Evolutionary conservation across 2,888 invertebrate genomes (phyloP).

Genomic region (Octonoba sinensis): DNA sequence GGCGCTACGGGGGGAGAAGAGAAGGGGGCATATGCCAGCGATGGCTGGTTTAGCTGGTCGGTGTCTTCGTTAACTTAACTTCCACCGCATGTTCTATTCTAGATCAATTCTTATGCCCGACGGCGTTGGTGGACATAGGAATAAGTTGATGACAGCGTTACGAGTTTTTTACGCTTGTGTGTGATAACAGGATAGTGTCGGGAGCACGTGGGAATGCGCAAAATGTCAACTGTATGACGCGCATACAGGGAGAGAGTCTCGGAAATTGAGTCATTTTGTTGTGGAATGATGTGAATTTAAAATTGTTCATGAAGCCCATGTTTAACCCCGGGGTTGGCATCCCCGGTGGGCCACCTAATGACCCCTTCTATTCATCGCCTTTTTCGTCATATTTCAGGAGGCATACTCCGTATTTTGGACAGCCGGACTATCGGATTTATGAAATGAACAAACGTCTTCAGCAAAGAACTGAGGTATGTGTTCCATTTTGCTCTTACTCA

Average conservation of each 20-base stretch:
- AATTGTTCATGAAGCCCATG: constrained; percentile 59
- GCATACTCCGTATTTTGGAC: constrained; percentile 92
- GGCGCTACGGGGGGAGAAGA: constrained; percentile 1
- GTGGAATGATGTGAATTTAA: constrained; percentile 9
- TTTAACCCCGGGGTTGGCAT: constrained; percentile 60
- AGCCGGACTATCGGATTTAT: constrained; percentile 97
- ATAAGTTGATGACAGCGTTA: too few species aligned
- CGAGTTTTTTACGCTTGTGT: too few species aligned
- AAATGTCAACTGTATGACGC: too few species aligned
- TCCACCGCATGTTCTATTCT: too few species aligned
- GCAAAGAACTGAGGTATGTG: constrained; percentile 90
- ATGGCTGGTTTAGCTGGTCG: constrained; percentile 8
- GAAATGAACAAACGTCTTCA: constrained; percentile 98
- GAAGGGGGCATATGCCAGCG: background rate
- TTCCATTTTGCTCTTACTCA: background rate
- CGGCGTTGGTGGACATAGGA: too few species aligned
- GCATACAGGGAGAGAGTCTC: too few species aligned
- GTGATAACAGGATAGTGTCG: too few species aligned
- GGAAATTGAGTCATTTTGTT: background rate
- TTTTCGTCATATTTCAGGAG: constrained; percentile 74
- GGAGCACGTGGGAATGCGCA: too few species aligned
- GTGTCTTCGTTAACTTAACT: background rate
- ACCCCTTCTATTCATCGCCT: constrained; percentile 65
- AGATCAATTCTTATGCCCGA: too few species aligned
- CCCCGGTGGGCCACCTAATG: constrained; percentile 61